phyloP scores from a whole-genome alignment of 1,140 invertebrate species.

The Stratiolaelaps scimitus region DNA sequence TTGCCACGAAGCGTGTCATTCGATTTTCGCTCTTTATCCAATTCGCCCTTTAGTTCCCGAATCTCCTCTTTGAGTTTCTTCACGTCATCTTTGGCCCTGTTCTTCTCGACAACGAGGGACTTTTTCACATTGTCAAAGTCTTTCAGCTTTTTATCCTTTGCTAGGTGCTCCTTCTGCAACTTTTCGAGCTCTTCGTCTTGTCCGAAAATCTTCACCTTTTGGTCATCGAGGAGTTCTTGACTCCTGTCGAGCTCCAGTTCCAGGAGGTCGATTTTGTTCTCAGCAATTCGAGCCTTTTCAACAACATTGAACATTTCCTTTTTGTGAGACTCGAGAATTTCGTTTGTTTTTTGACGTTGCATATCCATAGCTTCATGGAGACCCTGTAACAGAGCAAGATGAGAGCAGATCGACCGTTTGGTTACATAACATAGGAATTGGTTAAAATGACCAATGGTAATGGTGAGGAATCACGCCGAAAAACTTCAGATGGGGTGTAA shows the following conservation, averaged over 20 bases:
- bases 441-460: too few relatives aligned
- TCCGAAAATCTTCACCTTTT: neutral
- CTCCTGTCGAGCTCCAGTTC: neutral
- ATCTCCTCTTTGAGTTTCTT: neutral
- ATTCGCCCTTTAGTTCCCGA: neutral
- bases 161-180: neutral
- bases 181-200: constrained; percentile 14
- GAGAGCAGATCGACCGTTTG: too few relatives aligned
- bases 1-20: neutral
- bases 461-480: too few relatives aligned
- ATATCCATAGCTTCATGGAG: constrained; percentile 4
- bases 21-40: neutral
- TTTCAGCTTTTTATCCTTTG: constrained; percentile 1
- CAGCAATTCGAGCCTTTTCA: neutral
- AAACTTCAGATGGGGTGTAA: too few relatives aligned
- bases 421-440: too few relatives aligned
- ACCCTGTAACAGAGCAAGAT: neutral
- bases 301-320: constrained; percentile 15
- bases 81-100: neutral
- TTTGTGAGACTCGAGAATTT: constrained; percentile 24
- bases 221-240: neutral
- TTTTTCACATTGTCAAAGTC: constrained; percentile 20
- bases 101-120: neutral
- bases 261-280: neutral
- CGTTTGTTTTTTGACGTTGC: constrained; percentile 11